Evolutionary conservation across 2,888 invertebrate species (phyloP), one percentile per base, ranked within the genome.

Genomic region (Nezara viridula): DNA sequence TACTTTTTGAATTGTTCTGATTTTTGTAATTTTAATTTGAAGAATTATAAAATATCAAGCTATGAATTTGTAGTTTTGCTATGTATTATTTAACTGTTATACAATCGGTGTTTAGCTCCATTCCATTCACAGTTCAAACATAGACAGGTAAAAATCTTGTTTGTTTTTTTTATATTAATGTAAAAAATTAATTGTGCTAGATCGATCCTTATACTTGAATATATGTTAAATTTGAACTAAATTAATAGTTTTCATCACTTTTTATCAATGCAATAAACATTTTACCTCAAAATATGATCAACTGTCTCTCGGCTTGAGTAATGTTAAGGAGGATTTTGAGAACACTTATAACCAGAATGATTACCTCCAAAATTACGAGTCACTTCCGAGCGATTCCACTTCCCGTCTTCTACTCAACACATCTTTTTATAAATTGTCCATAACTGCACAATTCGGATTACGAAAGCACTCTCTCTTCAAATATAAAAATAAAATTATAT

Each of bases 401-500:
- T 60, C 16, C 27, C 27, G 27, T 60, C 60, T 60, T 60, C 60
- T 60, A 60, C 27, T 60, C 60, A 60, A 60, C 27, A 60, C 60
- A 60, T 60, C 60, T 60, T 60, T 55, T 60, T 60, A 60, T 27
- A 60, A 60, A 60, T 60, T 60, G 60, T 60, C 60, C 60, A 60
- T 27, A 27, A 60, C 60, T 60, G 14, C 60, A 60, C 60, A 16
- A 60, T 60, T 60, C 27, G 14, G 27, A 60, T 60, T 10, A 60
- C 4, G 60, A 60, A 60, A 27, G 60, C 5, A 60, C 60, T 60
- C 60, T 60, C 60, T 60, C 60, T 60, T 60, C 60, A 60, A 27
- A 60, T 60, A 60, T 60, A 60, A 60, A 60, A 60, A 60, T 60
- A 60, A 60, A 60, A 60, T n/a, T n/a, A 55, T n/a, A 55, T 55